These are phyloP conservation scores for Halcyon smyrnensis DNA, from an alignment of 2,797 vertebrate species.

Conservation along the genomic window DNA sequence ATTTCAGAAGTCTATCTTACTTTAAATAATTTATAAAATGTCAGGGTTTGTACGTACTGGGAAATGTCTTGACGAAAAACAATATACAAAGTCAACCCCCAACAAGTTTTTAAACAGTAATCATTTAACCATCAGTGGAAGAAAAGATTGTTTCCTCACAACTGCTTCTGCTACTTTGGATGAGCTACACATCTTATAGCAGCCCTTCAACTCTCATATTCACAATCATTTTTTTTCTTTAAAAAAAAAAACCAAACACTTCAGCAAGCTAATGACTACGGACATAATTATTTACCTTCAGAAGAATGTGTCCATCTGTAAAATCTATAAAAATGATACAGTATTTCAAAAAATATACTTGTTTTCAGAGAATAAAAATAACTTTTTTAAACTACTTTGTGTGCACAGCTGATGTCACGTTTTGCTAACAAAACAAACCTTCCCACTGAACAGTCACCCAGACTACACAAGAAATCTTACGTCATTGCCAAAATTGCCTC, in stretches of 20 bases:
- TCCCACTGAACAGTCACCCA: background rate
- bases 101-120: background rate
- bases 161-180: fast-evolving
- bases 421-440: background rate
- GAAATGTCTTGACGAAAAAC: background rate
- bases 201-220: background rate
- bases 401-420: background rate
- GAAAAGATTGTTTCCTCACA: background rate
- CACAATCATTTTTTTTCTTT: background rate
- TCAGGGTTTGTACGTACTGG: background rate
- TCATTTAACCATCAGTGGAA: background rate
- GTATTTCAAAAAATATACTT: background rate
- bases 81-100: background rate
- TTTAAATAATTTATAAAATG: background rate
- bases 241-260: background rate
- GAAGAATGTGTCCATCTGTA: background rate
- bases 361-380: background rate
- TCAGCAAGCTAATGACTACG: background rate
- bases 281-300: background rate
- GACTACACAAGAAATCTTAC: background rate
- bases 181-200: background rate
- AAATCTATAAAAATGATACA: background rate
- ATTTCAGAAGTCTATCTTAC: background rate
- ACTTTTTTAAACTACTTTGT: background rate
- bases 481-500: background rate